Evolutionary conservation across 1,140 invertebrate species (phyloP).

Genomic region (Trichogramma pretiosum): DNA sequence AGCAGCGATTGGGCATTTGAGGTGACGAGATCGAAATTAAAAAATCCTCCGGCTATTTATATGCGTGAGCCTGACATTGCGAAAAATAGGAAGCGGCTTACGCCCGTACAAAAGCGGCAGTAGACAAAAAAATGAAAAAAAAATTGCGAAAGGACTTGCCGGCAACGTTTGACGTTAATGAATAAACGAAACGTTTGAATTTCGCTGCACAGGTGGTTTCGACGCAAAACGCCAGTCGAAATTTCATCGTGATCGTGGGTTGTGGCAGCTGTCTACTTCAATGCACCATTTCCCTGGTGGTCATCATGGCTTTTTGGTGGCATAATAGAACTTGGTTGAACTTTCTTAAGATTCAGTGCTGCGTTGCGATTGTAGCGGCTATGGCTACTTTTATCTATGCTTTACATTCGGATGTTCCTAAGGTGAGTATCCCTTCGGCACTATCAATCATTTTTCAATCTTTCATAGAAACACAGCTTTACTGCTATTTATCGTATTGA

Average conservation of each 20-base stretch:
- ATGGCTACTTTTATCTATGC: slow-evolving; percentile 57
- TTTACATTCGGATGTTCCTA: slow-evolving; percentile 46
- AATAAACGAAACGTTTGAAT: neutral
- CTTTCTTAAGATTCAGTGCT: slow-evolving; percentile 60
- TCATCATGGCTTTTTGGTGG: slow-evolving; percentile 51
- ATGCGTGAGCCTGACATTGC: no score
- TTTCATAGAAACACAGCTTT: no score
- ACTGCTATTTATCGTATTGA: no score
- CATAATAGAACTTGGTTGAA: slow-evolving; percentile 53
- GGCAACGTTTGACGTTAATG: neutral
- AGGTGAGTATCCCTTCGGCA: slow-evolving; percentile 38
- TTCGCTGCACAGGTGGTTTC: slow-evolving; percentile 22
- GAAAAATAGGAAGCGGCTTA: no score
- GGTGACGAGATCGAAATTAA: no score
- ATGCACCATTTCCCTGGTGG: slow-evolving; percentile 47
- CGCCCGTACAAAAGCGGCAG: no score
- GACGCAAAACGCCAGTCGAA: slow-evolving; percentile 27
- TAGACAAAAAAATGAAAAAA: no score
- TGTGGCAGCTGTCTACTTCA: slow-evolving; percentile 53
- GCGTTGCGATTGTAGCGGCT: slow-evolving; percentile 49
- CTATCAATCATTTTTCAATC: no score
- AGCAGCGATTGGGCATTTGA: no score
- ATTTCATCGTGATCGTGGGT: slow-evolving; percentile 50
- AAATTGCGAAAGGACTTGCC: no score
- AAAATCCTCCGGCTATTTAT: no score